These are phyloP conservation scores for Psilopsiagon aurifrons DNA, from an alignment of 2,113 vertebrate species.

Conservation along the genomic window DNA sequence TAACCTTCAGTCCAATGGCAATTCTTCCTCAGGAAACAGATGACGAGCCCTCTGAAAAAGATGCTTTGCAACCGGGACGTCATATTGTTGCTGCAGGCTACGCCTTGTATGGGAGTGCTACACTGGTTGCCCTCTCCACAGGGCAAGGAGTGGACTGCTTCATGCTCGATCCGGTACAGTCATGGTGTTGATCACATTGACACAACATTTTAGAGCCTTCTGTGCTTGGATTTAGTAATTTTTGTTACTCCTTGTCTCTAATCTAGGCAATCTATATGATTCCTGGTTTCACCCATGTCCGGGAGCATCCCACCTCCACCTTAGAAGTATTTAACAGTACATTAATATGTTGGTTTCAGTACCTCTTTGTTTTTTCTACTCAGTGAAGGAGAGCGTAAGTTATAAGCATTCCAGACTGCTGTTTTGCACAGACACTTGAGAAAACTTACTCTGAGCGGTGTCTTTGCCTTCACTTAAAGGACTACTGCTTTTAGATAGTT, in stretches of 20 bases:
- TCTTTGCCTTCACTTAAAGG: background rate
- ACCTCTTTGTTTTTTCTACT: background rate
- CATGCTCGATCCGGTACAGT: conserved; percentile 92
- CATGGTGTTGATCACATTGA: background rate
- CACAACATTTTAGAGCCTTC: background rate
- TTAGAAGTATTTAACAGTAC: background rate
- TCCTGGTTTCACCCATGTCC: background rate
- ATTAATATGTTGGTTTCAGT: background rate
- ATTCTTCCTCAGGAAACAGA: conserved; percentile 74
- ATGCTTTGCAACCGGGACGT: conserved; percentile 87
- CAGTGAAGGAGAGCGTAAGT: background rate
- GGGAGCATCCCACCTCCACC: background rate
- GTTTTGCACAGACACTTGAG: background rate
- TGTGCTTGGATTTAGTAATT: background rate
- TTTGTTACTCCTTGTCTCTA: background rate
- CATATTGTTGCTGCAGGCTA: conserved; percentile 94
- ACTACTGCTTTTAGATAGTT: background rate
- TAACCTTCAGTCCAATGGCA: background rate
- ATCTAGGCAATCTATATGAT: fast-evolving
- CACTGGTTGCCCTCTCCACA: conserved; percentile 90
- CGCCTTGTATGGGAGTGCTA: conserved; percentile 93
- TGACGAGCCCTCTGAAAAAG: conserved; percentile 83
- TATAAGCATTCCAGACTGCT: background rate
- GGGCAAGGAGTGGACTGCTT: conserved; percentile 94
- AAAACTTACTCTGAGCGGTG: background rate